Base-by-base conservation (phyloP, 2,888 invertebrate genomes). In the Zhengitettix transpicula region DNA sequence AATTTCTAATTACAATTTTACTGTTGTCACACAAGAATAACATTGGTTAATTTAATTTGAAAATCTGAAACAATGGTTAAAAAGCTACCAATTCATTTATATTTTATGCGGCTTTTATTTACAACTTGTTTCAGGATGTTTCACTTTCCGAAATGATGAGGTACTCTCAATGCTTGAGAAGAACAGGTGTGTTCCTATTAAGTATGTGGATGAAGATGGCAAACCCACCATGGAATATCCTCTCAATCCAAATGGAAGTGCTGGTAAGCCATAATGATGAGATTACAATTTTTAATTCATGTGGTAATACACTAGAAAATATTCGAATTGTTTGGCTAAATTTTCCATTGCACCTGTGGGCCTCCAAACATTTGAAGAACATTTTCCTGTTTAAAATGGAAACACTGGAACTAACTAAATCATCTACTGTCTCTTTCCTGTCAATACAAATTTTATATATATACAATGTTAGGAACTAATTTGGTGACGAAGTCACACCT, bases 241-340 rank as follows among this genome's bases (percentile, higher is more conserved):
- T 0, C 81, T 90, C 80, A 98, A 98, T 76, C 98, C 98, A 1
- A 96, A 95, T 71, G 94, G 95, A 62, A 91, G 90, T 70, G 75
- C 80, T 64, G 79, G 85, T 83, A 71, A 71, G 74, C 69, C n/a
- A 42, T 44, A 8, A 17, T 54, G 47, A 47, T 47, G 1, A 47
- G n/a, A 47, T 47, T 14, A 47, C n/a, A 14, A 14, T 47, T 47
- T 11, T 5, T 47, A 47, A 5, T 47, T 47, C n/a, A 47, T 28
- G 7, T 28, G 28, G 7, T 28, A 7, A 28, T 28, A 28, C 28
- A n/a, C n/a, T n/a, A n/a, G n/a, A 5, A 28, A 28, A 28, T 28
- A 28, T 5, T 47, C 14, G 9, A 47, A 47, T 47, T 47, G 3
- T 14, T 3, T 47, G 47, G n/a, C 9, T 47, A 8, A 5, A 47